phyloP scores from a whole-genome alignment of 2,797 vertebrate genomes.

The Myioborus miniatus region DNA sequence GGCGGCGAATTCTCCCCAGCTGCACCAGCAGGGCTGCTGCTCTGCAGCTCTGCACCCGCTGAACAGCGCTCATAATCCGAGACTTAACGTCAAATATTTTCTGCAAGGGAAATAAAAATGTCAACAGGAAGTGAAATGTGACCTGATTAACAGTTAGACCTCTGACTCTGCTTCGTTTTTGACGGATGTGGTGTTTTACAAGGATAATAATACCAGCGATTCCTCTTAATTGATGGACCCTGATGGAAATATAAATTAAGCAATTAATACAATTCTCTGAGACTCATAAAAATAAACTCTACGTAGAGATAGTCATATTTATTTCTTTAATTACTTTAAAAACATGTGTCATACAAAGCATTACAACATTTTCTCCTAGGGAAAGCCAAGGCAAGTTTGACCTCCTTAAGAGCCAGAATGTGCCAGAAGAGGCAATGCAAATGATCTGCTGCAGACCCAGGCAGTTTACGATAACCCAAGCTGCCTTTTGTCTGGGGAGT shows the following conservation, averaged over 20 bases:
- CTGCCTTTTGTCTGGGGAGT: conserved; percentile 18
- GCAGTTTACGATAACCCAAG: background rate
- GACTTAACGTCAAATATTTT: conserved; percentile 72
- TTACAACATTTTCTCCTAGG: background rate
- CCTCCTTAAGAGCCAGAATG: conserved; percentile 56
- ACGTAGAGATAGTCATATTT: background rate
- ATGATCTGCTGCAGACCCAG: background rate
- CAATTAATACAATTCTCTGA: conserved; percentile 62
- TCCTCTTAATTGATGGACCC: conserved; percentile 53
- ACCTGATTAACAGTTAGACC: conserved; percentile 78
- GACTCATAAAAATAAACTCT: conserved; percentile 62
- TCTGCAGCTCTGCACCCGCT: conserved; percentile 28
- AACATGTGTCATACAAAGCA: conserved; percentile 26
- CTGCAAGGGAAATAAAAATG: conserved; percentile 77
- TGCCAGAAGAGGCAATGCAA: conserved; percentile 13
- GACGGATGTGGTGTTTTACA: conserved; percentile 62
- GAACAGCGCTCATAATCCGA: conserved; percentile 61
- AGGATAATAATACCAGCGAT: conserved; percentile 39
- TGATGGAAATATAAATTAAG: conserved; percentile 63
- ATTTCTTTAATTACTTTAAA: conserved; percentile 44
- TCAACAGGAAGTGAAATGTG: conserved; percentile 76
- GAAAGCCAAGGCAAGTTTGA: conserved; percentile 4
- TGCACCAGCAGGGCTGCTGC: background rate
- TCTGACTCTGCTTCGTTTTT: conserved; percentile 66
- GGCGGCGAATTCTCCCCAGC: background rate